Conservation (phyloP, 92 coral and sea anemone species). For the Palythoa grandiflora region DNA sequence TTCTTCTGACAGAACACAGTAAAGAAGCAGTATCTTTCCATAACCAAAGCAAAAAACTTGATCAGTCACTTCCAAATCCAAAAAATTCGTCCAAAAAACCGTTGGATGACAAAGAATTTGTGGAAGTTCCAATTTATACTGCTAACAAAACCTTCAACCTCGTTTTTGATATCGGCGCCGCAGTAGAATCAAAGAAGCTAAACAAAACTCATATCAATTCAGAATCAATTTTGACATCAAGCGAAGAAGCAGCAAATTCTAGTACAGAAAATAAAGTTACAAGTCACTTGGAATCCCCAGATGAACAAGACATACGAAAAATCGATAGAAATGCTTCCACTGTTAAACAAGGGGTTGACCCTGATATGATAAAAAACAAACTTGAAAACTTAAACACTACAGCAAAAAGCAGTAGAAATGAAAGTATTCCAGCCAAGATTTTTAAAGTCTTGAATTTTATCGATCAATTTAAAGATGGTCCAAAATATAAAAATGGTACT, state of each 20-base stretch:
- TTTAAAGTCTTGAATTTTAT: background rate
- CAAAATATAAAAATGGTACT: background rate
- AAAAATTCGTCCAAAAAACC: background rate
- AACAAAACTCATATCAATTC: background rate
- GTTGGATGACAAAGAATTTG: background rate
- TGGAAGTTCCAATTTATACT: constrained; percentile 2
- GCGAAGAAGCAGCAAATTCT: background rate
- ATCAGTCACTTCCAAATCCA: background rate
- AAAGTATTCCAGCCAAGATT: background rate
- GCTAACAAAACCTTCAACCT: background rate
- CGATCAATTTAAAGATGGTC: background rate
- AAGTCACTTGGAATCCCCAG: background rate
- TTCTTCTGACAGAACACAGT: background rate
- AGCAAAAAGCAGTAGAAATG: background rate
- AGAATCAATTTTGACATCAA: background rate
- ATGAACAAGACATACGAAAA: background rate
- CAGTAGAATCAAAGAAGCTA: background rate
- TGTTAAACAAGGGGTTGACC: background rate
- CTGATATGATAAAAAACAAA: background rate
- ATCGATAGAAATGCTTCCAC: background rate
- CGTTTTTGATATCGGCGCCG: constrained; percentile 4
- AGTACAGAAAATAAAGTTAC: background rate
- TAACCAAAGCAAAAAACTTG: background rate
- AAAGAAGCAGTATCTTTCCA: constrained; percentile 9
- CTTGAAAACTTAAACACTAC: background rate